Evolutionary conservation across 2,888 invertebrate genomes (phyloP).

Genomic region (Tetranychus truncatus): DNA sequence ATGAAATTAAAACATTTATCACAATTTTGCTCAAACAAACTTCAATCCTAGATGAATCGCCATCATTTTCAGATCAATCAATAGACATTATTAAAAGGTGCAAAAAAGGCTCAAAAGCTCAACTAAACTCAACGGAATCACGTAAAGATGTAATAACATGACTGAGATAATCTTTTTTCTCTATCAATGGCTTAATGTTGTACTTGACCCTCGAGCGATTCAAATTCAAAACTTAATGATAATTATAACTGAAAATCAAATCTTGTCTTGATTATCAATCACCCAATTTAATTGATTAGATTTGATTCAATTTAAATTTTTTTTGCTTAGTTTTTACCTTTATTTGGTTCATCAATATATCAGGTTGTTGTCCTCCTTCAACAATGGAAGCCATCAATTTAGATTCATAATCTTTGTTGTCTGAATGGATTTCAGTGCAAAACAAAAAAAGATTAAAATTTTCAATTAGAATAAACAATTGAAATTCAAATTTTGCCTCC

Average conservation of each 20-base stretch:
- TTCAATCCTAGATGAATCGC: neutral
- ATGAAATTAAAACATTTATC: neutral
- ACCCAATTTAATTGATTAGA: neutral
- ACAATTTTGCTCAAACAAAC: neutral
- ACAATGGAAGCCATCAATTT: conserved; percentile 11
- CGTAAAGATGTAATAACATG: neutral
- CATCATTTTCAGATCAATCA: neutral
- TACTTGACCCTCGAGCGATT: too few species aligned
- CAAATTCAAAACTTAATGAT: too few species aligned
- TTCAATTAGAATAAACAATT: too few species aligned
- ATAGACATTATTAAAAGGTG: too few species aligned
- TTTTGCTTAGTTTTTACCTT: neutral
- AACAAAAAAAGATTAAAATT: too few species aligned
- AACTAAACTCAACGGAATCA: neutral
- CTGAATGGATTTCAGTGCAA: neutral
- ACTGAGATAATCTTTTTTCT: neutral
- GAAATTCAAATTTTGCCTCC: too few species aligned
- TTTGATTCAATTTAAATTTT: too few species aligned
- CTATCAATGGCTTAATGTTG: neutral
- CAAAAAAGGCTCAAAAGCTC: too few species aligned
- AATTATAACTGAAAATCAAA: neutral
- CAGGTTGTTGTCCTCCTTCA: conserved; percentile 1
- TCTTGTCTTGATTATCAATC: neutral
- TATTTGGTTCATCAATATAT: conserved; percentile 12
- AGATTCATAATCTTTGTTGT: conserved; percentile 6